Base-by-base conservation (phyloP, 2,888 invertebrate species). In the Lithodes maja region DNA sequence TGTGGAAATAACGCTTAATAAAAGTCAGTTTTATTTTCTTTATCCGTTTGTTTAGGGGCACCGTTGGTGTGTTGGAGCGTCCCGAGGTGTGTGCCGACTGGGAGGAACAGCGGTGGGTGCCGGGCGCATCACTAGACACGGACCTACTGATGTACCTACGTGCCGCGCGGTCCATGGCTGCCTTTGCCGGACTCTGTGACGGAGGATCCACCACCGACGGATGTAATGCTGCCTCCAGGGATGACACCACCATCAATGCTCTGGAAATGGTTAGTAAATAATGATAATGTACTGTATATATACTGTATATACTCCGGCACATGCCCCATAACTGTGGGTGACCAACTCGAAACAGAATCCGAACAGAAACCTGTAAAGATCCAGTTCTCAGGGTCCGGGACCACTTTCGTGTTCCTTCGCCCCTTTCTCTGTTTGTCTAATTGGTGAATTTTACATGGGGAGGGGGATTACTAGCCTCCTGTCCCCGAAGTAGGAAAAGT, bases 171-270 rank as follows among this genome's bases (percentile, higher is more conserved):
- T 98, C 98, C 92, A 98, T 99, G 97, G 99, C 99, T 93, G 99
- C 99, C 90, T 99, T 99, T 95, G 99, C 99, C 92, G 98, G 99
- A 93, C 98, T 99, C 98, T 99, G 99, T 95, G 98, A 99, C 95
- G 98, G 98, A 92, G 99, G 99, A 90, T 97, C 97, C 92, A 97
- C 98, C 86, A 99, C 99, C 94, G 99, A 99, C 94, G 99, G 99
- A 93, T 98, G 98, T 94, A 96, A 98, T 93, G 98, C 99, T 92
- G 99, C 99, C 93, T 98, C 98, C 93, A 96, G 98, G 94, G 99
- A 99, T 95, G 98, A 98, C 94, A 99, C 99, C 90, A 99, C 99
- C 93, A 98, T 98, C 93, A 99, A 98, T 95, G 99, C 99, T 92
- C 95, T 99, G 93, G 98, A 99, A 94, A 97, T 98, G 94, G 96